Evolutionary conservation across 2,888 invertebrate species (phyloP), one percentile per base, ranked within the genome.

Genomic region (Dryobota labecula): DNA sequence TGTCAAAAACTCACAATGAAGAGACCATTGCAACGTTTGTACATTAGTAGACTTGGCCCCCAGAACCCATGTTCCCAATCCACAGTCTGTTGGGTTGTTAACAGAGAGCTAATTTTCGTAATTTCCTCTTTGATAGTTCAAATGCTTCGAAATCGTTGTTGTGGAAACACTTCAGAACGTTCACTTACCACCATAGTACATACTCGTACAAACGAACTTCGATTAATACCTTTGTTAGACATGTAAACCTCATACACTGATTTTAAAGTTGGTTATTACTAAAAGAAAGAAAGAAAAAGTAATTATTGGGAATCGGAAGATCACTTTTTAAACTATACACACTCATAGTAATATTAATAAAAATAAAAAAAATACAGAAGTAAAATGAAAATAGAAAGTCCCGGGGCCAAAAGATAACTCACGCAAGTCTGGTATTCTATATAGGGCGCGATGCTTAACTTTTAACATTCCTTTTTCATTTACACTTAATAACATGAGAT

Each of bases 91-190:
- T 57, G n/a, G 27, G 20, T 57, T 30, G 43, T 41, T 64, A 57
- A 43, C 7, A 8, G 65, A 56, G 47, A 56, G n/a, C 27, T 11
- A 27, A 72, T 57, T 56, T 43, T 49, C 41, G 20, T 65, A 65
- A 49, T 43, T 30, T 38, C 27, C 27, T 36, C 47, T 43, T 49
- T 65, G 43, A 66, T 57, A 30, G 30, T 75, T 75, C 20, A 27
- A 75, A 49, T 73, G 41, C 24, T 27, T 47, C 8, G 47, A 56
- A 72, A 64, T 64, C 27, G 33, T 36, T 56, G 33, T 24, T 43
- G 27, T 43, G 56, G 72, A 75, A 75, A 65, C 20, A 57, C 66
- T 65, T 75, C 27, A 65, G 56, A 75, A 27, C 56, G 36, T 49
- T 56, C 27, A 49, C 13, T 27, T 56, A 47, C 18, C n/a, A 41